These are phyloP conservation scores for Clarias magur DNA, from an alignment of 2,113 vertebrate genomes.

Conservation along the genomic window DNA sequence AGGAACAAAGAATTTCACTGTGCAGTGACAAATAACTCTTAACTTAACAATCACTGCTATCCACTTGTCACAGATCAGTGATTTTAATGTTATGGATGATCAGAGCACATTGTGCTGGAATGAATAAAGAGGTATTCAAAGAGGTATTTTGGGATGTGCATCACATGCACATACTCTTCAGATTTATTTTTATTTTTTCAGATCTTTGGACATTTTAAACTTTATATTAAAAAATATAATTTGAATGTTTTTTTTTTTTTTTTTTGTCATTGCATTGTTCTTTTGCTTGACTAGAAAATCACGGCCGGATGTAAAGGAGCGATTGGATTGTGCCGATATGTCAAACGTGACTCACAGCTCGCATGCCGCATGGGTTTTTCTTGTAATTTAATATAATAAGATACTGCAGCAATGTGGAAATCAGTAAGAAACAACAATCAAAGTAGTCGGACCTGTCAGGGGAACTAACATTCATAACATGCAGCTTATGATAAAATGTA, in stretches of 20 bases:
- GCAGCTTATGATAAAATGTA: neutral
- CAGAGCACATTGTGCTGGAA: neutral
- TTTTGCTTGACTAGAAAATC: neutral
- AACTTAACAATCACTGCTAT: no score
- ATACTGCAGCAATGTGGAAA: neutral
- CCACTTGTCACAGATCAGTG: no score
- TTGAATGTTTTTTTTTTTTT: no score
- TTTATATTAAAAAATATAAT: no score
- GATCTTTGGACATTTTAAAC: neutral
- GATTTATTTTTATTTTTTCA: neutral
- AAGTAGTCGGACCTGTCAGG: neutral
- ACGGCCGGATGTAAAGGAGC: no score
- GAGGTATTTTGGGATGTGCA: neutral
- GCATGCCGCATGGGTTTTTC: no score
- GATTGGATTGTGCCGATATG: no score
- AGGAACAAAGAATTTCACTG: no score
- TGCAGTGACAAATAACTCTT: no score
- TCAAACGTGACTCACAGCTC: no score
- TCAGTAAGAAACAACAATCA: no score
- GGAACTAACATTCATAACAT: neutral
- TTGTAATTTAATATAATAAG: neutral
- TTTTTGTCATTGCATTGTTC: no score
- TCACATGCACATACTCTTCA: neutral
- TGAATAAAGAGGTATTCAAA: neutral
- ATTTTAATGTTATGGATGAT: neutral